Evolutionary conservation across 1,140 invertebrate genomes (phyloP), one percentile per base, ranked within the genome.

Genomic region (Babylonia areolata): DNA sequence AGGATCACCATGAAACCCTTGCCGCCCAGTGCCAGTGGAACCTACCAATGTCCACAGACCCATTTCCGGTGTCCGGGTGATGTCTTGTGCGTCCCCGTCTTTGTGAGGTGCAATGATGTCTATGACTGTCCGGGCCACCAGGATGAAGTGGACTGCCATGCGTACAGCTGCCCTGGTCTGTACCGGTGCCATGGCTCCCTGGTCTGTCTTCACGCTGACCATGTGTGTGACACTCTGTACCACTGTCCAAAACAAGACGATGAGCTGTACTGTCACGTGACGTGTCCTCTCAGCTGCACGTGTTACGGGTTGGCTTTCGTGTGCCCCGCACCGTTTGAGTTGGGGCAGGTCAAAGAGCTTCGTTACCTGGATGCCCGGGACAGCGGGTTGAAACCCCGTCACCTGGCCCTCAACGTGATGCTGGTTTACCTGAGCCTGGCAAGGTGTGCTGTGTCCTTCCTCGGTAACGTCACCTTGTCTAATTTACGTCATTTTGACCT

Each of bases 101-200:
- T n/a, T n/a, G n/a, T n/a, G n/a, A n/a, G n/a, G n/a, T 87, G 87
- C 40, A 83, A 87, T 71, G 87, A 78, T 23, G 42, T 81, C 28
- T 54, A 46, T 40, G 87, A 87, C 79, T 87, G 87, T 75, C 79
- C 69, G 9, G 58, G 79, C 0, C 35, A 39, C 3, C 78, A 81
- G 58, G 87, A 87, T 42, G 87, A 87, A 64, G 23, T 23, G 20
- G 78, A 12, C 0, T 85, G 87, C 37, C 46, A 73, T 3, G 46
- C 11, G 3, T 77, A 81, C 77, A 58, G 17, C 23, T 87, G 87
- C 39, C 83, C 87, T 37, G 87, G 87, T 17, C 80, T 75, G 40
- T 85, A 80, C 42, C 79, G 69, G 2, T 87, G 87, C 81, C 58
- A 23, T 9, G 84, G 23, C 6, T 40, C 85, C 12, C 12, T 6